Percentiles rank a stretch among this genome's conserved stretches.
Evolutionary conservation across 2,797 vertebrate species (phyloP).

Genomic region (Adrianichthys oophorus): DNA sequence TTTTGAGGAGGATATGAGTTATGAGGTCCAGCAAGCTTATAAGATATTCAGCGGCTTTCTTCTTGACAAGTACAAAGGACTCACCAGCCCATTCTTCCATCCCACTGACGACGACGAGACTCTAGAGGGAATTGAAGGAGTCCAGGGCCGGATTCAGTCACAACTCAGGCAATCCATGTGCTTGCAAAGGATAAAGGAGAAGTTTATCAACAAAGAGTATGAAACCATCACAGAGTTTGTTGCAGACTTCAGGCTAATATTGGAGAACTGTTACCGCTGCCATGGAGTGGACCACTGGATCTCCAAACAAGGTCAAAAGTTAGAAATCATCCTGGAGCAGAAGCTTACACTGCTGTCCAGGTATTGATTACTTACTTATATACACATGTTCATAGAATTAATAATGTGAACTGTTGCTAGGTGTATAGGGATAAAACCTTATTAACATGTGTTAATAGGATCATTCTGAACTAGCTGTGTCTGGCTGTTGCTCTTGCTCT

Average conservation of each 20-base stretch:
- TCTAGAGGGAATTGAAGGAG: conserved; percentile 54
- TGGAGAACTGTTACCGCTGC: conserved; percentile 91
- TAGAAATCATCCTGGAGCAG: conserved; percentile 96
- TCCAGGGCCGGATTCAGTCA: conserved; percentile 47
- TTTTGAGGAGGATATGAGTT: conserved; percentile 78
- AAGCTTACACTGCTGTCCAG: conserved; percentile 92
- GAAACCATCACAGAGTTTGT: conserved; percentile 90
- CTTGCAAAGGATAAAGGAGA: conserved; percentile 88
- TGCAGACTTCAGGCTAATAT: conserved; percentile 91
- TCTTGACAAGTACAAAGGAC: conserved; percentile 87
- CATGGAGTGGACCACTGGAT: conserved; percentile 96
- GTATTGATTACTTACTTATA: conserved; percentile 66
- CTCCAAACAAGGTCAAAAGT: conserved; percentile 93
- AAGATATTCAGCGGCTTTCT: conserved; percentile 90
- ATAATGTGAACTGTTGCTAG: too few relatives aligned
- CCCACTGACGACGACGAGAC: conserved; percentile 61
- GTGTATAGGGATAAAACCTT: too few relatives aligned
- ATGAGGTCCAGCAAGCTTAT: conserved; percentile 90
- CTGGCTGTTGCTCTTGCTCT: too few relatives aligned
- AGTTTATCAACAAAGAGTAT: conserved; percentile 86
- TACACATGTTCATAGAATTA: neutral
- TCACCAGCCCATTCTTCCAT: conserved; percentile 79
- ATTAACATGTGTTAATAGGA: too few relatives aligned
- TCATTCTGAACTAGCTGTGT: too few relatives aligned
- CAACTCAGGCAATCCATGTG: conserved; percentile 77